These are phyloP conservation scores for Capitulum mitella DNA, from an alignment of 2,888 invertebrate genomes.

Conservation along the genomic window DNA sequence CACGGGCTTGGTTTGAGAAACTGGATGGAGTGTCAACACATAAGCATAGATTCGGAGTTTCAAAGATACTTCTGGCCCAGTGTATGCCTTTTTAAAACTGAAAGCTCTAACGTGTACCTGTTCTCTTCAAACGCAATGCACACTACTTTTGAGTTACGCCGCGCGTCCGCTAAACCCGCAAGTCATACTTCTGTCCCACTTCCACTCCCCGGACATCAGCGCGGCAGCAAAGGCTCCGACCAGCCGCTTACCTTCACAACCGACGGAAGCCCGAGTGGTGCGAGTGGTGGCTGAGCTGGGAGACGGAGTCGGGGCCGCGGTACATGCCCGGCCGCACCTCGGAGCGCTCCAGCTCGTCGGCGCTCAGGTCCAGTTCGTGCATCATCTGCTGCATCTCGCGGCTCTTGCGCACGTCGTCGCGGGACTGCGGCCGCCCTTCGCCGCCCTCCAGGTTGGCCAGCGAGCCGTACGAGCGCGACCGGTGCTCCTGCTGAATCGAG, in stretches of 20 bases:
- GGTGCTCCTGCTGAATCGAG: constrained; percentile 86
- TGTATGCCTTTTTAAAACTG: too few relatives aligned
- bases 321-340: constrained; percentile 58
- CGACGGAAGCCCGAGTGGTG: constrained; percentile 30
- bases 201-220: too few relatives aligned
- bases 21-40: too few relatives aligned
- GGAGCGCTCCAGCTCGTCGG: constrained; percentile 63
- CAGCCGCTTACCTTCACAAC: constrained; percentile 27
- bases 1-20: too few relatives aligned
- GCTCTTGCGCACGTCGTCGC: constrained; percentile 32
- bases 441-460: constrained; percentile 84
- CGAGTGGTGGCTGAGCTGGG: constrained; percentile 19
- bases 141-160: too few relatives aligned
- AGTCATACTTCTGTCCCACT: too few relatives aligned
- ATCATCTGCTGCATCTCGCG: constrained; percentile 83
- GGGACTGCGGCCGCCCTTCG: constrained; percentile 37
- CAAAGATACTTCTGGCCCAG: too few relatives aligned
- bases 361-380: constrained; percentile 75
- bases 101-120: too few relatives aligned
- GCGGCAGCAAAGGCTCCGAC: not conserved
- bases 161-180: too few relatives aligned
- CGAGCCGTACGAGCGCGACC: constrained; percentile 85
- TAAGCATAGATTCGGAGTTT: too few relatives aligned
- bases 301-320: constrained; percentile 36
- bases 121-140: too few relatives aligned